These are phyloP conservation scores for Apostichopus californicus DNA, from an alignment of 35 echinoderm and acorn worm genomes.

Conservation along the genomic window DNA sequence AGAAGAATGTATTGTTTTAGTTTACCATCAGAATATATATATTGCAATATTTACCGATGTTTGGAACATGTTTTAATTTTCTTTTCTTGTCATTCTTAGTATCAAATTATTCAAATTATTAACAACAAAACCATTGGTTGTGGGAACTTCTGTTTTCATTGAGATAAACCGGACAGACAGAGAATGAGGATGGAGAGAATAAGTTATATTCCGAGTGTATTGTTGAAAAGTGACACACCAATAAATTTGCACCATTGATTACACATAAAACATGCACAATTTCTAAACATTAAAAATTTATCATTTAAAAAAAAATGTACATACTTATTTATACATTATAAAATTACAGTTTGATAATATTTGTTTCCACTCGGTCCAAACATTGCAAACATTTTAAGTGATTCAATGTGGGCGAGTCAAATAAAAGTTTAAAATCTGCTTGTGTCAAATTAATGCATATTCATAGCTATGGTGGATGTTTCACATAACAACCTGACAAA, in stretches of 20 bases:
- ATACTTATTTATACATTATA: constrained; percentile 2
- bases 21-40: not conserved
- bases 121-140: no score
- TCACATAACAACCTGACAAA: no score
- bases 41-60: not conserved
- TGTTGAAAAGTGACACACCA: constrained; percentile 15
- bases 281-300: constrained; percentile 41
- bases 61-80: not conserved
- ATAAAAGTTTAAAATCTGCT: no score
- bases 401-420: no score
- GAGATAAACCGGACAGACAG: not conserved
- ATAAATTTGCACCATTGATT: constrained; percentile 41
- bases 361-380: no score
- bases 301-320: constrained; percentile 22
- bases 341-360: not conserved
- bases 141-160: no score
- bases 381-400: no score
- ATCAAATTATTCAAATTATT: no score
- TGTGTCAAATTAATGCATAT: no score
- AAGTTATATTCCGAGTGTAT: not conserved
- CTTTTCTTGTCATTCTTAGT: not conserved
- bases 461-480: no score
- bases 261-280: constrained; percentile 51
- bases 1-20: not conserved
- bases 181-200: not conserved